phyloP scores from a whole-genome alignment of 30 jellyfish, hydroid and myxozoan genomes.

The Aurelia coerulea region DNA sequence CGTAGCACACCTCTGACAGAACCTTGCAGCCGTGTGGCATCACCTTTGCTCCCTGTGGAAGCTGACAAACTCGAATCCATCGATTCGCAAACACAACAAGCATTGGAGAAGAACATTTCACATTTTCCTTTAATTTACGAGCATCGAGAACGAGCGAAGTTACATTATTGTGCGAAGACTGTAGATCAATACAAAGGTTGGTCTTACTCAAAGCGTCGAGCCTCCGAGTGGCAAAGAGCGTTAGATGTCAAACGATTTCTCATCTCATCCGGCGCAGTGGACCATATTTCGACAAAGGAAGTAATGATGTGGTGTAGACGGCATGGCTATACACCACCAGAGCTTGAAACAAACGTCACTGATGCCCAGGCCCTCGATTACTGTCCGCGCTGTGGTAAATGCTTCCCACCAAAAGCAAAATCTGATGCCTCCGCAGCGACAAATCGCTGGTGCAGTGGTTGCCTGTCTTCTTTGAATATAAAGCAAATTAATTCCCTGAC shows the following conservation, averaged over 20 bases:
- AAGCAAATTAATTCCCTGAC: constrained; percentile 43
- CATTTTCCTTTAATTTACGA: constrained; percentile 70
- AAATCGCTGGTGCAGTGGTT: constrained; percentile 59
- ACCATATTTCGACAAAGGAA: constrained; percentile 65
- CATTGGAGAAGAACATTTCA: constrained; percentile 34
- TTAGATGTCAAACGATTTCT: constrained; percentile 56
- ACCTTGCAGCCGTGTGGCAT: constrained; percentile 28
- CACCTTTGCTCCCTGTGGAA: constrained; percentile 1
- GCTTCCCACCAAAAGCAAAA: background rate
- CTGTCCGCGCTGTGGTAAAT: constrained; percentile 83
- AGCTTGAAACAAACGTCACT: constrained; percentile 45
- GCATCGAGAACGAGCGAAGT: constrained; percentile 24
- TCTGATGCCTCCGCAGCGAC: constrained; percentile 14
- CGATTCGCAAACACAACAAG: constrained; percentile 30
- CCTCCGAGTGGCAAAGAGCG: constrained; percentile 97
- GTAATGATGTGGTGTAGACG: constrained; percentile 88
- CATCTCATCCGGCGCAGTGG: background rate
- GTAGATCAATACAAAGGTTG: constrained; percentile 70
- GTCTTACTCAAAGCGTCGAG: constrained; percentile 94
- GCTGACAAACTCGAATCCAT: background rate
- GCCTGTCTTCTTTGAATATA: constrained; percentile 21
- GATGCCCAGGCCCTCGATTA: constrained; percentile 6
- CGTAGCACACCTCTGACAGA: background rate
- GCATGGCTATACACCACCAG: constrained; percentile 92
- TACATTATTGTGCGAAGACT: constrained; percentile 72